A percentile compares a stretch with the other conserved stretches of the same genome.
These are phyloP conservation scores for Clytia hemisphaerica DNA, from an alignment of 30 jellyfish, hydroid and myxozoan species.

Conservation along the genomic window DNA sequence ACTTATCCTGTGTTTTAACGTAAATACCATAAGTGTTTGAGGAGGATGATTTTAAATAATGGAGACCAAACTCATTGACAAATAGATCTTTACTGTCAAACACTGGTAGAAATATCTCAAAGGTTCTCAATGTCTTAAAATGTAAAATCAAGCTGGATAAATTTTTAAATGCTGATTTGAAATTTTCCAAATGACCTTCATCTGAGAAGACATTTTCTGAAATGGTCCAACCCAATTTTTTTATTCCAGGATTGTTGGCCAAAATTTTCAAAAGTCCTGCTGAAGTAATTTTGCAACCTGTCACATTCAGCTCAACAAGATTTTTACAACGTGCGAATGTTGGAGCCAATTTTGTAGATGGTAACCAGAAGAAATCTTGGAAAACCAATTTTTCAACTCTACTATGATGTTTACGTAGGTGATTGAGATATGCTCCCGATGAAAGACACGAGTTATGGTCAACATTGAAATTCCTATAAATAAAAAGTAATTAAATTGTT, in stretches of 20 bases:
- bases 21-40: constrained; percentile 25
- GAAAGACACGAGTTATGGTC: constrained; percentile 55
- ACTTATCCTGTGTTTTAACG: constrained; percentile 21
- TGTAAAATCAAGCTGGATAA: constrained; percentile 59
- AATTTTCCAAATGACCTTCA: constrained; percentile 15
- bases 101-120: constrained; percentile 54
- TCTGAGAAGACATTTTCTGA: constrained; percentile 30
- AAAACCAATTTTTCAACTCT: constrained; percentile 34
- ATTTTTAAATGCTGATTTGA: constrained; percentile 25
- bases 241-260: constrained; percentile 36
- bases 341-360: constrained; percentile 36
- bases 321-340: constrained; percentile 50
- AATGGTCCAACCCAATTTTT: constrained; percentile 65
- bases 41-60: constrained; percentile 41
- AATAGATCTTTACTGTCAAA: constrained; percentile 44
- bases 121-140: constrained; percentile 29
- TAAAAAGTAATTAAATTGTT: not conserved
- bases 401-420: constrained; percentile 24
- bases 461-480: not conserved
- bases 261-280: constrained; percentile 30
- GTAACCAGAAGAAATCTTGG: constrained; percentile 81
- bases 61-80: constrained; percentile 53
- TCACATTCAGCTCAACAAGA: constrained; percentile 50
- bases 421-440: constrained; percentile 26
- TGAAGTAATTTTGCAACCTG: constrained; percentile 60